phyloP scores from a whole-genome alignment of 2,888 invertebrate species.

The Erebia aethiops region DNA sequence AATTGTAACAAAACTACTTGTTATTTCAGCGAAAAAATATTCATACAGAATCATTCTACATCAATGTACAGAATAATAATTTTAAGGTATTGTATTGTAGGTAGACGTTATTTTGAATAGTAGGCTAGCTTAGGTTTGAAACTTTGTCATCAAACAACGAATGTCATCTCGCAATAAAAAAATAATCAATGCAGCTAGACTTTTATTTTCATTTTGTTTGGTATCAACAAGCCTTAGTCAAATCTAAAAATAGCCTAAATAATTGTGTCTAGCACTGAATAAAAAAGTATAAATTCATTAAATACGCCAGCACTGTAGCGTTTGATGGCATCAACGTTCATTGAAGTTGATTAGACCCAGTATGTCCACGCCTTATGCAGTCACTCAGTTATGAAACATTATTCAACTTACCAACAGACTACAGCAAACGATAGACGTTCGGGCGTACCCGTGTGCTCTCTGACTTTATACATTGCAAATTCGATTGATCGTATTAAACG shows the following conservation, averaged over 20 bases:
- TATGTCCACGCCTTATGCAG: conserved; percentile 27
- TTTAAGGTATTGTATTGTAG: too few species aligned
- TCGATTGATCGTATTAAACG: too few species aligned
- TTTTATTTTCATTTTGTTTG: not conserved
- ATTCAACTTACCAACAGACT: not conserved
- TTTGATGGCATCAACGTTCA: conserved; percentile 49
- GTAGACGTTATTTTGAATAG: too few species aligned
- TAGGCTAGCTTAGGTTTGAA: too few species aligned
- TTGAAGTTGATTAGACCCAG: conserved; percentile 54
- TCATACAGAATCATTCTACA: too few species aligned
- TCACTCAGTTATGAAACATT: conserved; percentile 27
- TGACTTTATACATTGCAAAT: too few species aligned
- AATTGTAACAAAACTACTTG: too few species aligned
- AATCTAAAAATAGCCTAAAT: not conserved
- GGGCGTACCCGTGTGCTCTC: too few species aligned
- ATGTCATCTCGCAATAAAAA: too few species aligned
- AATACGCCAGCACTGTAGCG: conserved; percentile 17
- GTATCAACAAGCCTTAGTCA: not conserved
- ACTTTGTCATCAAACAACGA: too few species aligned
- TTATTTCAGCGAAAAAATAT: too few species aligned
- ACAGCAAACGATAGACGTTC: not conserved
- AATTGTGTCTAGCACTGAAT: not conserved
- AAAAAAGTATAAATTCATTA: not conserved
- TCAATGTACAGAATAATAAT: too few species aligned
- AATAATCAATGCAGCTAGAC: not conserved